These are phyloP conservation scores for Theocolax elegans DNA, from an alignment of 1,140 invertebrate species.

Conservation along the genomic window DNA sequence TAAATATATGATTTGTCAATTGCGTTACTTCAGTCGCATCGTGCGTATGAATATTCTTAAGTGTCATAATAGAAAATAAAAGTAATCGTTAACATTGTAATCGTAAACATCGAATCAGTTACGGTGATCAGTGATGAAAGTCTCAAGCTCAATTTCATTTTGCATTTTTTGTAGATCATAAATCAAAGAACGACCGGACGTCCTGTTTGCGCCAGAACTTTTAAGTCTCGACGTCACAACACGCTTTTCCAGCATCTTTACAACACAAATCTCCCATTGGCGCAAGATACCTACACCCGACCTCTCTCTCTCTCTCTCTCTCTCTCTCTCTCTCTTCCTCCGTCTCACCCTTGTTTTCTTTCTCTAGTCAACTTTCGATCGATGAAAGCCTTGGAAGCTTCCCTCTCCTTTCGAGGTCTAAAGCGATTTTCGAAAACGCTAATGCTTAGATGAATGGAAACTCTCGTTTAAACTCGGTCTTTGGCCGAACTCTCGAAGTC, in stretches of 20 bases:
- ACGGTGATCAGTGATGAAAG: conserved; percentile 27
- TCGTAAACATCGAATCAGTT: conserved; percentile 3
- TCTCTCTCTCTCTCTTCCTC: not conserved
- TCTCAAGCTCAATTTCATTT: not conserved
- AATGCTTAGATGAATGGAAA: conserved; percentile 52
- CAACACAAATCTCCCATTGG: not conserved
- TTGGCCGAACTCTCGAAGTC: conserved; percentile 1
- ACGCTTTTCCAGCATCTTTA: not conserved
- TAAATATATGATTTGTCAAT: no score
- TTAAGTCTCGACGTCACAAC: conserved; percentile 25
- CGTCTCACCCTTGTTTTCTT: not conserved
- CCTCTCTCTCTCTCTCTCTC: not conserved
- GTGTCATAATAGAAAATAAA: no score
- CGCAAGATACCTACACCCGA: no score
- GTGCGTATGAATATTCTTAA: no score
- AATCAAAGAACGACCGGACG: conserved; percentile 27
- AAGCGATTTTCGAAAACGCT: conserved; percentile 62
- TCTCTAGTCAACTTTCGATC: no score
- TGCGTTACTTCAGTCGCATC: no score
- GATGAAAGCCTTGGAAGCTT: no score
- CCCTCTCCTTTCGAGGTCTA: conserved; percentile 42
- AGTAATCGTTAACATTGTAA: no score
- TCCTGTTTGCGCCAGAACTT: conserved; percentile 16
- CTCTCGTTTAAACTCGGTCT: not conserved
- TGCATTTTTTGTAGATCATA: conserved; percentile 14